A percentile compares a stretch with the other conserved stretches of the same genome.
Evolutionary conservation across 2,888 invertebrate genomes (phyloP).

Genomic region (Molorchus minor): DNA sequence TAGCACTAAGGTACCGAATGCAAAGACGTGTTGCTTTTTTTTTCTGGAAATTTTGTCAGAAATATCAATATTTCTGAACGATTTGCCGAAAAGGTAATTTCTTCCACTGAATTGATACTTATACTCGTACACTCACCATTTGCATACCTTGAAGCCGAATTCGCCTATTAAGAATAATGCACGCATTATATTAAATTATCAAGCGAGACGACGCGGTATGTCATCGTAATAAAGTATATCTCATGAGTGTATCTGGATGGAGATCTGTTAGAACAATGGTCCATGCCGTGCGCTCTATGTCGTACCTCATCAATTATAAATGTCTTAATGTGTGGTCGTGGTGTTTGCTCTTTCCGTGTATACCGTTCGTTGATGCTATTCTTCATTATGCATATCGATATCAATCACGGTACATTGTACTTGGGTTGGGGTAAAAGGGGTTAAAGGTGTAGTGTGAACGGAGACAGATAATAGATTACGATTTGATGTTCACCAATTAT

Average conservation of each 20-base stretch:
- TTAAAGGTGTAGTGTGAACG: too few species aligned
- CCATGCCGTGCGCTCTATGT: constrained; percentile 40
- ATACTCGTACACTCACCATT: too few species aligned
- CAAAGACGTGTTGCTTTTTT: too few species aligned
- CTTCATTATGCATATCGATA: constrained; percentile 19
- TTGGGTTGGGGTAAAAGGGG: background rate
- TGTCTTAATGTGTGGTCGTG: constrained; percentile 45
- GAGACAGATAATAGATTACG: too few species aligned
- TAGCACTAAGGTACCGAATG: too few species aligned
- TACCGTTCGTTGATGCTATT: constrained; percentile 3
- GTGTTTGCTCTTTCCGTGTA: constrained; percentile 15
- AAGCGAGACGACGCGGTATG: constrained; percentile 37
- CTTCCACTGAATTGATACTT: too few species aligned
- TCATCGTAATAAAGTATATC: constrained; percentile 45
- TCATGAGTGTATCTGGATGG: constrained; percentile 45
- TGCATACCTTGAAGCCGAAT: too few species aligned
- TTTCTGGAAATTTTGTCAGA: too few species aligned
- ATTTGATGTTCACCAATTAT: too few species aligned
- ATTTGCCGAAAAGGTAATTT: too few species aligned
- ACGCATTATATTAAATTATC: constrained; percentile 37
- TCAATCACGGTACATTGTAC: constrained; percentile 14
- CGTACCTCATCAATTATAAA: constrained; percentile 44
- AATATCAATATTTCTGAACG: too few species aligned
- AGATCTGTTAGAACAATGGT: constrained; percentile 42
- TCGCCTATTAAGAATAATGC: constrained; percentile 24